Evolutionary conservation across 2,797 vertebrate genomes (phyloP).

Genomic region (Valencia hispanica): DNA sequence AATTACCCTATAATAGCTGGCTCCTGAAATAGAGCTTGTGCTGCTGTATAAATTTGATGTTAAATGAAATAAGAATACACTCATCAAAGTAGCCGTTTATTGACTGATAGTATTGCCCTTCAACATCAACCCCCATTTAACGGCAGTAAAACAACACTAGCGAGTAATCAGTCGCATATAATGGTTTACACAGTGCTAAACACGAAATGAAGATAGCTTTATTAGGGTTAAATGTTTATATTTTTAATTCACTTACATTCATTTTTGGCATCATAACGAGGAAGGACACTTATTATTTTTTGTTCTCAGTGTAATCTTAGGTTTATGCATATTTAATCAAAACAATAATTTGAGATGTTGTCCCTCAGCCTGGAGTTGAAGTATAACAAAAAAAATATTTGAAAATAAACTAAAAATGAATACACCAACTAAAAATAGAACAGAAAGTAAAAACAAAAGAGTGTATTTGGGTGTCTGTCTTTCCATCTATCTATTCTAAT

Average conservation of each 20-base stretch:
- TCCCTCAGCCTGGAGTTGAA: no score
- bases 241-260: background rate
- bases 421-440: no score
- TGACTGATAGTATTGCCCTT: constrained; percentile 19
- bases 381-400: no score
- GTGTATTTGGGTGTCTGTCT: no score
- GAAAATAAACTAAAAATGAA: no score
- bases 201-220: background rate
- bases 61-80: constrained; percentile 42
- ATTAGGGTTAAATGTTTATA: background rate
- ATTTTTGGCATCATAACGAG: background rate
- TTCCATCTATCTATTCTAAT: no score
- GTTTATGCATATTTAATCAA: no score
- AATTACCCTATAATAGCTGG: constrained; percentile 66
- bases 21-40: constrained; percentile 39
- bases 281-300: background rate
- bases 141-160: constrained; percentile 10
- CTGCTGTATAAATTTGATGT: constrained; percentile 53
- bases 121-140: constrained; percentile 4
- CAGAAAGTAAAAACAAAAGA: no score
- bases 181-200: background rate
- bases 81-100: constrained; percentile 46
- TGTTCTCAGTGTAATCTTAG: background rate
- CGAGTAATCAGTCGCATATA: background rate
- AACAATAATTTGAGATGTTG: no score